Evolutionary conservation across 1,140 invertebrate species (phyloP).

Genomic region (Oncopodura yosiiana): DNA sequence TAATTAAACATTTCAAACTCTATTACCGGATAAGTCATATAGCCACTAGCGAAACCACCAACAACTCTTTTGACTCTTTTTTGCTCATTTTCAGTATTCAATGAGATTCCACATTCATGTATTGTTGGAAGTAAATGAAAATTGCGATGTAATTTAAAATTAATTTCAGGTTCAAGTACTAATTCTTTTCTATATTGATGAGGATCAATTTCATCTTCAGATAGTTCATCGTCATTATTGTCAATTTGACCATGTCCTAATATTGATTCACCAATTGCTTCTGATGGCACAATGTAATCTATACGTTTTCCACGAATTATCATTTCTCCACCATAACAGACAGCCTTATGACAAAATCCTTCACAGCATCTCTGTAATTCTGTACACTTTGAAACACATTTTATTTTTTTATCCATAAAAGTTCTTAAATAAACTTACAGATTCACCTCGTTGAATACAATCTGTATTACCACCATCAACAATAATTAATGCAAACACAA

Average conservation of each 20-base stretch:
- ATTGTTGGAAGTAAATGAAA: not conserved
- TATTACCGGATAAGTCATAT: too few species aligned
- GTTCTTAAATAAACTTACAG: too few species aligned
- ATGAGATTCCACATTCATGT: conserved; percentile 5
- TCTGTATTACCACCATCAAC: too few species aligned
- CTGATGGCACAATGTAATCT: not conserved
- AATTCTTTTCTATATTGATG: not conserved
- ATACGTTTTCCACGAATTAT: not conserved
- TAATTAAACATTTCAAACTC: too few species aligned
- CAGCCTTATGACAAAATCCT: too few species aligned
- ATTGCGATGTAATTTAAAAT: not conserved
- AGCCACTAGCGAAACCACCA: too few species aligned
- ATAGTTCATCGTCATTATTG: not conserved
- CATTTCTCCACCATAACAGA: not conserved
- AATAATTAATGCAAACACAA: not conserved
- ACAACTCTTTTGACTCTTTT: too few species aligned
- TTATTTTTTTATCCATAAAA: too few species aligned
- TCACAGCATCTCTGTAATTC: too few species aligned
- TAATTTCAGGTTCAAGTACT: not conserved
- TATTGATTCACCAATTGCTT: not conserved
- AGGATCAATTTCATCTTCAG: not conserved
- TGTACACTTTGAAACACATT: too few species aligned
- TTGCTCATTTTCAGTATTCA: too few species aligned
- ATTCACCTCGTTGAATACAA: too few species aligned
- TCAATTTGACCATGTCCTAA: not conserved